phyloP scores from a whole-genome alignment of 1,140 invertebrate species.

The Chymomyza costata region DNA sequence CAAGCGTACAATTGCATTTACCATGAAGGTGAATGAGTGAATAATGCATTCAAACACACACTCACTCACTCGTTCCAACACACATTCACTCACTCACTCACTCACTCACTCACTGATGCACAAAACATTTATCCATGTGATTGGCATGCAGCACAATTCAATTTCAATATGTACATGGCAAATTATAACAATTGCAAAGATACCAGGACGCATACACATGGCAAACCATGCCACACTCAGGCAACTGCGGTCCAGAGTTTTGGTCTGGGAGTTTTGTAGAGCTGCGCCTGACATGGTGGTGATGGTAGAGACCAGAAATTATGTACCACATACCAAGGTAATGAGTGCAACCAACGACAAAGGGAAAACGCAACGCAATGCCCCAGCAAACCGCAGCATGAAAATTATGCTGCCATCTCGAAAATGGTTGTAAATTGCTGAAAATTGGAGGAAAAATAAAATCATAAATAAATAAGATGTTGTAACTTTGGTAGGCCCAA shows the following conservation, averaged over 20 bases:
- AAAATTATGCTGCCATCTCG: slow-evolving; percentile 22
- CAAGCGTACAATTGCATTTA: slow-evolving; percentile 50
- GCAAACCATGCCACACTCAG: slow-evolving; percentile 6
- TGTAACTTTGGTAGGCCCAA: too few relatives aligned
- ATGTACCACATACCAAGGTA: slow-evolving; percentile 30
- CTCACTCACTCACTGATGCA: not conserved
- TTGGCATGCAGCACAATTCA: slow-evolving; percentile 30
- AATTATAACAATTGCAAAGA: slow-evolving; percentile 45
- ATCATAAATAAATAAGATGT: not conserved
- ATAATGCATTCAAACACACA: too few relatives aligned
- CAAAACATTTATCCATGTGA: slow-evolving; percentile 24
- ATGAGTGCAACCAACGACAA: not conserved
- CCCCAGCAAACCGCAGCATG: too few relatives aligned
- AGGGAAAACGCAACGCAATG: slow-evolving; percentile 13
- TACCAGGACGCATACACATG: slow-evolving; percentile 4
- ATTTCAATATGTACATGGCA: slow-evolving; percentile 49
- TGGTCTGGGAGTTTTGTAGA: too few relatives aligned
- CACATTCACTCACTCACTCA: too few relatives aligned
- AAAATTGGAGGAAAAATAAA: slow-evolving; percentile 21
- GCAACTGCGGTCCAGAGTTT: too few relatives aligned
- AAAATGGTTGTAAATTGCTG: slow-evolving; percentile 38
- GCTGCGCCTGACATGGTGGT: too few relatives aligned
- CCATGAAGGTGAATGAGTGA: slow-evolving; percentile 41
- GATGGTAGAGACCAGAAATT: slow-evolving; percentile 6
- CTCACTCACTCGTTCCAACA: too few relatives aligned